Evolutionary conservation across 2,113 vertebrate species (phyloP), one percentile per base, ranked within the genome.

Genomic region (Phylloscopus trochiloides): DNA sequence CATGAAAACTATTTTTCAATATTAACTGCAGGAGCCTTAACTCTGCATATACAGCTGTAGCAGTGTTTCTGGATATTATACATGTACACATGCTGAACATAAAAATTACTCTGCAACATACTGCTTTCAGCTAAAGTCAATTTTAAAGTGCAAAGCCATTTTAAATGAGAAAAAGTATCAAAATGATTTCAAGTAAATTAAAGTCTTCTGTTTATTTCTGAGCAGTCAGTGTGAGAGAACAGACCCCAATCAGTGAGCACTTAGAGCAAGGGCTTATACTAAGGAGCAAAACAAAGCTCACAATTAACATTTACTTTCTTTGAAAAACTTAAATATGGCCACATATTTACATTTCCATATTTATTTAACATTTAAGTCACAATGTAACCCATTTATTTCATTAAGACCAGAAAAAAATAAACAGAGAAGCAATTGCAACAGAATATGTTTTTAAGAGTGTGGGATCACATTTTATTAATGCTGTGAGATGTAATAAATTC

Each of bases 161-260:
- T 85, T 86, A 95, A 86, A 87, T 63, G 72, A 94, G 67, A 96
- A 95, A 95, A 91, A 84, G 26, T 62, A 92, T 73, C 65, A 62
- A 58, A 63, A 93, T 19, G 20, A 20, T 73, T 94, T 40, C 20
- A 78, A 80, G 51, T 50, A 84, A 95, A 91, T 61, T 20, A 55
- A 92, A 54, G 40, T 78, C 52, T 91, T 70, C 48, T 94, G 32
- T 0, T 54, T 70, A 95, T 87, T 79, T 80, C 71, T 73, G 85
- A 95, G 90, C 52, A 82, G 61, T 68, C 45, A 66, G 42, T 71
- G 17, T 80, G 79, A 94, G 52, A 92, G 66, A 77, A 81, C 38
- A 76, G 21, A 87, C 40, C 12, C 3, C 6, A 42, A 67, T 73
- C 54, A 93, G 25, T 25, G 17, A 70, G 73, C n/a, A 52, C 50